Percentiles rank a stretch among this genome's conserved stretches.
These are phyloP conservation scores for Eurystomus gularis DNA, from an alignment of 2,113 vertebrate species.

Conservation along the genomic window DNA sequence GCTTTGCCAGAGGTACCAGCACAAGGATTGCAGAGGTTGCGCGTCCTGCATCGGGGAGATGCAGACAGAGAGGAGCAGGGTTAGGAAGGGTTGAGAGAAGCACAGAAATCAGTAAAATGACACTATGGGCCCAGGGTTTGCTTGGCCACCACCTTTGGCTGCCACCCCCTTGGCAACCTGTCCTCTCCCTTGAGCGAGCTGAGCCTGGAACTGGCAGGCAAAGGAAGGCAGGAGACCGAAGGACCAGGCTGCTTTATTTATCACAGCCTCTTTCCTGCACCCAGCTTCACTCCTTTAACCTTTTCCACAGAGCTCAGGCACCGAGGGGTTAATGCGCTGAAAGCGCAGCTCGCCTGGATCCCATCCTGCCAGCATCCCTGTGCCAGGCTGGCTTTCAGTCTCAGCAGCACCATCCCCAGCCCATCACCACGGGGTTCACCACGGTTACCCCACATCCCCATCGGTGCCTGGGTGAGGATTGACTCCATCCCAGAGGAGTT, in stretches of 20 bases:
- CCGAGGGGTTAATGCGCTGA: neutral
- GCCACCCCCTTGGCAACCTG: neutral
- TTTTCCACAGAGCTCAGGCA: neutral
- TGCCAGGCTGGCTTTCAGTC: neutral
- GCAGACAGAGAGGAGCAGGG: neutral
- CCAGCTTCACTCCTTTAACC: neutral
- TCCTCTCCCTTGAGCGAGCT: neutral
- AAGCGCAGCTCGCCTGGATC: neutral
- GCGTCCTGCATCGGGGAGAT: neutral
- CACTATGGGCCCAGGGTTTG: neutral
- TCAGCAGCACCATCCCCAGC: neutral
- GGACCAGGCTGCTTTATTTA: neutral
- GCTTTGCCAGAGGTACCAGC: neutral
- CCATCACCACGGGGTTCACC: neutral
- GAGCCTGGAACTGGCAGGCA: accelerated
- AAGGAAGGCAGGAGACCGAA: neutral
- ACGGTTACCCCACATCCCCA: neutral
- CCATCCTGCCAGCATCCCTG: neutral
- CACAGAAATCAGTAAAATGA: neutral
- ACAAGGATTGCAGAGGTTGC: neutral
- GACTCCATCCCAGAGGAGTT: neutral
- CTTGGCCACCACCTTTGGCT: neutral
- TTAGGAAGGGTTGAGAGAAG: neutral
- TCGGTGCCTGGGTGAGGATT: accelerated
- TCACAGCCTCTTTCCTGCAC: neutral